phyloP scores from a whole-genome alignment of 2,888 invertebrate genomes.

The Ashinkailepas kermadecensis region DNA sequence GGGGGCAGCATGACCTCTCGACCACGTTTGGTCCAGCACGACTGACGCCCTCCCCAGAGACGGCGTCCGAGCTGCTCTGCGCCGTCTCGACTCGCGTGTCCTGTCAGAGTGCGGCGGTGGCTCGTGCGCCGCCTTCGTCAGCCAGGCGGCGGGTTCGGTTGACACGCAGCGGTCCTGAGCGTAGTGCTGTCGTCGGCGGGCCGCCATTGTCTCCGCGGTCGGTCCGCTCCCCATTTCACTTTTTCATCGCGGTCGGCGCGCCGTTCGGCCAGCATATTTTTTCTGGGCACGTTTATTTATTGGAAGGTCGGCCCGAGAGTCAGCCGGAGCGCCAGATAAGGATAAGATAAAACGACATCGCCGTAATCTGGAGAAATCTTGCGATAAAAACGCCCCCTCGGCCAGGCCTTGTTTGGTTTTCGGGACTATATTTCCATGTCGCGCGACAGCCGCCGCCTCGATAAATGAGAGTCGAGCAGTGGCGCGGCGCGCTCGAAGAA shows the following conservation, averaged over 20 bases:
- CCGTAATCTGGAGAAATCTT: constrained; percentile 19
- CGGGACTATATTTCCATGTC: constrained; percentile 11
- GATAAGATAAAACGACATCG: constrained; percentile 21
- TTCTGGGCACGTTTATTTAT: constrained; percentile 21
- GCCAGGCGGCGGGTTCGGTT: no score
- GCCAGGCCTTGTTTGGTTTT: constrained; percentile 8
- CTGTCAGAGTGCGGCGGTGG: no score
- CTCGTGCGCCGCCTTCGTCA: no score
- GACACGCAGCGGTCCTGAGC: no score
- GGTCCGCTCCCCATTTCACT: constrained; percentile 1
- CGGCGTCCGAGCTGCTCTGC: no score
- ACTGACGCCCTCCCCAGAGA: no score
- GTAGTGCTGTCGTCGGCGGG: not conserved
- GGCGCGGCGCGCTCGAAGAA: not conserved
- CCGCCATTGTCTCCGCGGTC: constrained; percentile 1
- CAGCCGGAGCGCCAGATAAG: constrained; percentile 18
- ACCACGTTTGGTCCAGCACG: no score
- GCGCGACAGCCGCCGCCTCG: not conserved
- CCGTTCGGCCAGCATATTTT: constrained; percentile 6
- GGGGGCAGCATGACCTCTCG: no score
- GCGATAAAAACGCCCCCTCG: constrained; percentile 13
- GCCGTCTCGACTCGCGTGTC: no score
- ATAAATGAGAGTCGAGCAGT: not conserved
- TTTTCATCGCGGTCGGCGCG: constrained; percentile 7
- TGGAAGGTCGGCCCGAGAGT: constrained; percentile 5